Evolutionary conservation across 2,888 invertebrate species (phyloP).

Genomic region (Apamea anceps): DNA sequence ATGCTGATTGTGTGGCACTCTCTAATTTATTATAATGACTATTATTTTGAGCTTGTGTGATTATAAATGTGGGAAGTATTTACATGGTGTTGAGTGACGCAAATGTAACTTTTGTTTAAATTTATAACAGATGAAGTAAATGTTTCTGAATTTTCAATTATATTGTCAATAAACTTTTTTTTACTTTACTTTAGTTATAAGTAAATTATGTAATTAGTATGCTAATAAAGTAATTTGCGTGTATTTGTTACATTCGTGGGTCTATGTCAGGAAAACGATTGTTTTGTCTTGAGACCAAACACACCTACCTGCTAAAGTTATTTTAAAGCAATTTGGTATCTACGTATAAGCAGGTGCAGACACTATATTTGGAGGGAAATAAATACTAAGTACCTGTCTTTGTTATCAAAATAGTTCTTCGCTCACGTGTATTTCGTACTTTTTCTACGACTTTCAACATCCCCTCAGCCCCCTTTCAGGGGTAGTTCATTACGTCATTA

Average conservation of each 20-base stretch:
- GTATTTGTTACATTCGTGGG: neutral
- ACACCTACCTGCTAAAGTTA: neutral
- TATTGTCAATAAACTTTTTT: neutral
- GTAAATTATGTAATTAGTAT: neutral
- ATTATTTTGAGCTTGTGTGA: slow-evolving; percentile 17
- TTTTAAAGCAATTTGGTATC: neutral
- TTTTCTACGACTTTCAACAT: no score
- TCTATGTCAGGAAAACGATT: neutral
- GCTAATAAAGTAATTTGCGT: neutral
- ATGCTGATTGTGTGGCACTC: slow-evolving; percentile 21
- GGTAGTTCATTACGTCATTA: no score
- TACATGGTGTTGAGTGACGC: slow-evolving; percentile 19
- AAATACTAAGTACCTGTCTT: no score
- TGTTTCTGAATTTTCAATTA: neutral
- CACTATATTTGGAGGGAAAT: no score
- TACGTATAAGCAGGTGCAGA: no score
- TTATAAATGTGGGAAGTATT: slow-evolving; percentile 26
- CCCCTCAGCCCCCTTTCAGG: no score
- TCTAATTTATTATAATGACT: slow-evolving; percentile 41
- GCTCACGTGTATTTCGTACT: no score
- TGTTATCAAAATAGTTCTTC: no score
- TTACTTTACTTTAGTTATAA: neutral
- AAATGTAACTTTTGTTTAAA: slow-evolving; percentile 9
- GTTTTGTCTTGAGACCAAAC: neutral
- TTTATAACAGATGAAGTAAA: neutral